Conservation (phyloP, 2,113 vertebrate genomes). For the Psophia crepitans region DNA sequence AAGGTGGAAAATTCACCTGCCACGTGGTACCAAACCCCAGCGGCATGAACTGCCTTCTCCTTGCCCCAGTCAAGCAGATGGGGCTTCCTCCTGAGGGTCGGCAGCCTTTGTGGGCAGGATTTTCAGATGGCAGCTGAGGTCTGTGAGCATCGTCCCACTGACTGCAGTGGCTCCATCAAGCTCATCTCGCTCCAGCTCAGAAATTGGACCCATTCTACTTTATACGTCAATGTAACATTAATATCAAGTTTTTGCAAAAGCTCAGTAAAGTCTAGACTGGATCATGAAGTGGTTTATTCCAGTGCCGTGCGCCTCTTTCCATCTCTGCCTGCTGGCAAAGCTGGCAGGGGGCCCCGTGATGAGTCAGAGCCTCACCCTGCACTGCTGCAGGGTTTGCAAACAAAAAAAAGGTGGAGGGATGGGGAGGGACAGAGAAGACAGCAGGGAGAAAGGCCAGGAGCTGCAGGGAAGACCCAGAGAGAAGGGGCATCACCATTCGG, state of each 20-base stretch:
- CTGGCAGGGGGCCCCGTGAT: neutral
- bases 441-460: neutral
- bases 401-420: neutral
- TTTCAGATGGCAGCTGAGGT: constrained; percentile 19
- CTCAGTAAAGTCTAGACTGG: constrained; percentile 56
- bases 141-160: neutral
- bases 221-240: constrained; percentile 52
- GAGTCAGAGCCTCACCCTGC: neutral
- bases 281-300: constrained; percentile 21
- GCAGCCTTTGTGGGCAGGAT: neutral
- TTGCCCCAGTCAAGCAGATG: neutral
- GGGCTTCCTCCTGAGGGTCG: neutral
- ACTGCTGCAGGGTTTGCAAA: neutral
- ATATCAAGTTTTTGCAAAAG: constrained; percentile 58
- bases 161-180: constrained; percentile 19
- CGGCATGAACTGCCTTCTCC: neutral
- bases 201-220: constrained; percentile 35
- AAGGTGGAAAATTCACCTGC: neutral
- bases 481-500: neutral
- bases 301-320: neutral
- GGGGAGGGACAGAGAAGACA: neutral
- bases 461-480: neutral
- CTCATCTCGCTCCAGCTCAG: constrained; percentile 50
- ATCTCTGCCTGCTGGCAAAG: neutral
- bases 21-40: neutral